These are phyloP conservation scores for Apodemia duryi DNA, from an alignment of 2,888 invertebrate genomes.

Conservation along the genomic window DNA sequence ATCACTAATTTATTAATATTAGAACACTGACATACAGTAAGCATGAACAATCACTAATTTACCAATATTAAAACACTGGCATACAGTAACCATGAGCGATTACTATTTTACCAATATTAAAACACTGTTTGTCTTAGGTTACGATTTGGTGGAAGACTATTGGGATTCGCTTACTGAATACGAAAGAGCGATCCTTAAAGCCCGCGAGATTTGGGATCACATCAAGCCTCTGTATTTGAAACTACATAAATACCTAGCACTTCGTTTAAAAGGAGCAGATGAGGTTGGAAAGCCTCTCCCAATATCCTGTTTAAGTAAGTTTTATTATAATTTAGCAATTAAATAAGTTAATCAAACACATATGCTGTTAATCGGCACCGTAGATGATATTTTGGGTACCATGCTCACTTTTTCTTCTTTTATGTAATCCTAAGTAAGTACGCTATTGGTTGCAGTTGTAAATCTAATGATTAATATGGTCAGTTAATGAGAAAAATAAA, in stretches of 20 bases:
- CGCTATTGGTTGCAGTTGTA: too few species aligned
- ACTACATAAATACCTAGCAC: conserved; percentile 73
- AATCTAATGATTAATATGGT: too few species aligned
- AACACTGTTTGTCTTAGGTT: conserved; percentile 44
- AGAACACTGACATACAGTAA: too few species aligned
- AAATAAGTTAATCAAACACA: too few species aligned
- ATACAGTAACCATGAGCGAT: too few species aligned
- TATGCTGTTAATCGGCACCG: too few species aligned
- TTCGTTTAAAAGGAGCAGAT: conserved; percentile 66
- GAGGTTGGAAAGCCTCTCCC: conserved; percentile 68
- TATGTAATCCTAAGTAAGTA: too few species aligned
- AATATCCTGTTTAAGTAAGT: conserved; percentile 74
- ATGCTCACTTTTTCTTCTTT: too few species aligned
- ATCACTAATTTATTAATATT: neutral
- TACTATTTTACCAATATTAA: neutral
- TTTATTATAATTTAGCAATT: neutral
- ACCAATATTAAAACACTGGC: too few species aligned
- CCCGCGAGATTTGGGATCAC: conserved; percentile 75
- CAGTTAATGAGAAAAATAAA: too few species aligned
- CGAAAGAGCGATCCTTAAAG: conserved; percentile 69
- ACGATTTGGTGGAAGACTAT: conserved; percentile 67
- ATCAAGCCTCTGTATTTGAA: conserved; percentile 76
- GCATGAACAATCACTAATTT: too few species aligned
- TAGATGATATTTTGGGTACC: too few species aligned
- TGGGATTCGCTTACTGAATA: conserved; percentile 78